Evolutionary conservation across 2,888 invertebrate genomes (phyloP), one percentile per base, ranked within the genome.

Genomic region (Chaetogeoica ovagalla): DNA sequence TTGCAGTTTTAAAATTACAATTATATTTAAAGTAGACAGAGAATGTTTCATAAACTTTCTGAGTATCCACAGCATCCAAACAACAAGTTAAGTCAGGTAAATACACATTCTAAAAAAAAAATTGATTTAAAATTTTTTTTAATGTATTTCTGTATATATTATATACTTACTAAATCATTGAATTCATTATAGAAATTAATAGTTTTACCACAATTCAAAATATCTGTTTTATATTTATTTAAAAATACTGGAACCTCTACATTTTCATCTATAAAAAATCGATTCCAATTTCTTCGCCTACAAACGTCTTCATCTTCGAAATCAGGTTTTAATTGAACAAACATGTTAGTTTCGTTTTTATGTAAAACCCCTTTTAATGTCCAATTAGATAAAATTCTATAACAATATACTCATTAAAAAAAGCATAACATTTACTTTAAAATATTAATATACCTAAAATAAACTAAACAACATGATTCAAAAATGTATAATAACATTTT

Each of bases 401-500:
- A 69, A 69, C 1, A 66, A 30, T 19, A 0, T 9, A 6, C 17
- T 43, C 9, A 39, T 66, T 23, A 23, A 37, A 63, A 55, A 55
- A 52, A 19, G 43, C 7, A 59, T 19, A 52, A 21, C n/a, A 39
- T 55, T 43, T 15, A 48, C 9, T 11, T 23, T 23, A 60, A 60
- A 43, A 57, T 15, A 69, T 19, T 2, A 63, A 57, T 30, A 15
- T 71, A 79, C 79, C n/a, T 79, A n/a, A 79, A 71, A 71, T 79
- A 79, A 63, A 52, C 48, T 55, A 79, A 62, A 17, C 63, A 79
- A 5, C 79, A 79, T 5, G 60, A 71, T 63, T 79, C 57, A 39
- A 79, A 79, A 43, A 79, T 79, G n/a, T 79, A 79, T 30, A 79
- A 39, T 43, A 79, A 43, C 79, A 79, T 79, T n/a, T 57, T 70